Base-by-base conservation (phyloP, 2,797 vertebrate genomes). In the Leptatherina wallacei region DNA sequence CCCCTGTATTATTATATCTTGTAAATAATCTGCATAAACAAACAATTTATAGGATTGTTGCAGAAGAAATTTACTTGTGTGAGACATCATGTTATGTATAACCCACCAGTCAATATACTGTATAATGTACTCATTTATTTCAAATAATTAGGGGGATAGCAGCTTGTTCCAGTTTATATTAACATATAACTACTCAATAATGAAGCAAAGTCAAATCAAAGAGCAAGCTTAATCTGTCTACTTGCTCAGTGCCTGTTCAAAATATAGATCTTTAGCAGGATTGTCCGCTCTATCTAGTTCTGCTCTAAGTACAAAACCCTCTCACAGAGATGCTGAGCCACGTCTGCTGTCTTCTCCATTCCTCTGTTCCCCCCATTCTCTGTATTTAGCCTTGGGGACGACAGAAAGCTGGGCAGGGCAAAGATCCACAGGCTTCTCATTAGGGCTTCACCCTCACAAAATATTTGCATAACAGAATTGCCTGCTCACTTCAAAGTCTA, bases 401-500 rank as follows among this genome's bases (percentile, higher is more conserved):
- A 65, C 65, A 20, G 36, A 27, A 42, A 61, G 55, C 51, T 57
- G 0, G 62, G 40, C 66, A 47, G 16, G 73, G 65, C 52, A 56
- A 63, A 75, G 35, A 73, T 64, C 68, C 29, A 30, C 70, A 60
- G 71, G 65, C 61, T 47, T 77, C 63, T 87, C 63, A 83, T 81
- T 82, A 78, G 35, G 61, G 30, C 77, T 74, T 75, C 60, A 64
- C 29, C 66, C 49, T 65, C 51, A 40, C 32, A 63, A 67, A 85
- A 80, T 69, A 76, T 88, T 86, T 81, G 81, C 82, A 81, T 58
- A 83, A 73, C 71, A 81, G 56, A 82, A 73, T 84, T 61, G 72
- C 80, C 67, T 62, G 69, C 81, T 86, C 67, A 62, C 40, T 82
- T 85, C 76, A 49, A 77, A 77, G 80, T 77, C 78, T 69, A 76